phyloP scores from a whole-genome alignment of 2,113 vertebrate genomes.

The Ifrita kowaldi region DNA sequence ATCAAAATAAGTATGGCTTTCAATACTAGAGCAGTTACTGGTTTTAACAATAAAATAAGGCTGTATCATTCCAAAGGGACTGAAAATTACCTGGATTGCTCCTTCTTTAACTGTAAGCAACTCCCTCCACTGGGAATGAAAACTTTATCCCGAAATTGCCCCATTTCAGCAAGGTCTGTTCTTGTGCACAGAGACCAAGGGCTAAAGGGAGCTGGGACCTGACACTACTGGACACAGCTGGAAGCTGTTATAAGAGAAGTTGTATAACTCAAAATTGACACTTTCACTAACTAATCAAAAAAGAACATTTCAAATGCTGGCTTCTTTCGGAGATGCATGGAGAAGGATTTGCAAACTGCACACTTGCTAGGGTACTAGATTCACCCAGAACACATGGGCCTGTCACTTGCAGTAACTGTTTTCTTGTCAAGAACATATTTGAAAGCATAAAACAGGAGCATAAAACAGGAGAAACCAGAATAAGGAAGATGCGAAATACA shows the following conservation, averaged over 20 bases:
- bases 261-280: background rate
- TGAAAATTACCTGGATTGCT: background rate
- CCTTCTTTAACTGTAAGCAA: background rate
- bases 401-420: background rate
- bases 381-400: background rate
- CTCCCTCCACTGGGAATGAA: background rate
- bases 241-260: background rate
- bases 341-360: background rate
- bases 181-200: background rate
- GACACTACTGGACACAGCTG: background rate
- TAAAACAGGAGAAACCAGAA: background rate
- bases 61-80: background rate
- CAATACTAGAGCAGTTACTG: background rate
- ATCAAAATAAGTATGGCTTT: background rate
- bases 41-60: background rate
- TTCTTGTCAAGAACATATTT: background rate
- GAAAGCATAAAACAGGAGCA: background rate
- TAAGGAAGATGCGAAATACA: background rate
- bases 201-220: background rate
- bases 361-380: background rate
- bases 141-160: background rate
- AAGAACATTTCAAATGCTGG: background rate
- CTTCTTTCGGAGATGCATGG: background rate
- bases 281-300: background rate
- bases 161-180: background rate